Evolutionary conservation across 92 coral and sea anemone species (phyloP).

Genomic region (Pocillopora meandrina): DNA sequence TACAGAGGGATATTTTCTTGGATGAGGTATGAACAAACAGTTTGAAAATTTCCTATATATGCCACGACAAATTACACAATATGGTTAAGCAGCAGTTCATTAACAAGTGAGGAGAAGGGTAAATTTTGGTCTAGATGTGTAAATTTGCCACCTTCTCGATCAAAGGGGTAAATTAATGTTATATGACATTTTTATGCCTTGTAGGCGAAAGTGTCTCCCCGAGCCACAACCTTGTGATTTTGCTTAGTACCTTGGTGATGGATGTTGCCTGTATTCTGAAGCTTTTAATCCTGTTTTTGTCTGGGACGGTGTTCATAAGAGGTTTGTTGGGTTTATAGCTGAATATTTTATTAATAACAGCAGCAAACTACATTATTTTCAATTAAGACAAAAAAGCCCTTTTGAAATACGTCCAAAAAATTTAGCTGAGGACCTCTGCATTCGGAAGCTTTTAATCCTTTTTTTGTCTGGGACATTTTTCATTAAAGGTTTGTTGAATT

Average conservation of each 20-base stretch:
- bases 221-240: neutral
- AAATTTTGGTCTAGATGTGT: neutral
- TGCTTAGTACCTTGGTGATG: neutral
- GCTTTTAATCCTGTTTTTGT: neutral
- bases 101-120: neutral
- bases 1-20: neutral
- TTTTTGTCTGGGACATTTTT: no score
- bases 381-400: neutral
- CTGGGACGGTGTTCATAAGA: constrained; percentile 4
- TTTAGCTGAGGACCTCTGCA: no score
- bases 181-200: neutral
- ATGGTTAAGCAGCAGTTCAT: neutral
- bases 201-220: neutral
- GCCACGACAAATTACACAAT: neutral
- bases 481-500: no score
- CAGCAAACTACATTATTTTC: neutral
- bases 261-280: neutral
- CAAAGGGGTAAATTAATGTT: neutral
- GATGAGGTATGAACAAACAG: neutral
- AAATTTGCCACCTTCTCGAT: constrained; percentile 1
- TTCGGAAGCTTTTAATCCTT: no score
- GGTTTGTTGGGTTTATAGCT: neutral
- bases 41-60: neutral
- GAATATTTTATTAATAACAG: neutral
- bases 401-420: no score